phyloP scores from a whole-genome alignment of 2,888 invertebrate genomes.

The Lasioglossum zephyrum region DNA sequence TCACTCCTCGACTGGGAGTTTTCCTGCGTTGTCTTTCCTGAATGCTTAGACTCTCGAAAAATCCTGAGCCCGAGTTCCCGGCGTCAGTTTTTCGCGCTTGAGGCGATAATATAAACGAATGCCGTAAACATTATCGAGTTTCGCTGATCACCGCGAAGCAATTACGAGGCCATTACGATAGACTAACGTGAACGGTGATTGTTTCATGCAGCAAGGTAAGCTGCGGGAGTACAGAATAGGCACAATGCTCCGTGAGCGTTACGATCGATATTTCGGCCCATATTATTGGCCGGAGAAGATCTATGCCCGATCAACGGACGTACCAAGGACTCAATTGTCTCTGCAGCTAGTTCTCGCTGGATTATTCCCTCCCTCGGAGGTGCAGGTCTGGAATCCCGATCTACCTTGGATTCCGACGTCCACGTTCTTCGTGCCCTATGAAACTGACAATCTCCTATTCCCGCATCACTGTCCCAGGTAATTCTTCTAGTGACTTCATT shows the following conservation, averaged over 20 bases:
- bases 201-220: constrained; percentile 76
- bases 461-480: constrained; percentile 77
- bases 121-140: neutral
- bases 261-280: constrained; percentile 77
- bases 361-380: constrained; percentile 84
- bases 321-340: constrained; percentile 86
- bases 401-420: constrained; percentile 86
- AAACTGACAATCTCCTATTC: constrained; percentile 80
- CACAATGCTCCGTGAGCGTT: constrained; percentile 77
- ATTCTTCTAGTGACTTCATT: constrained; percentile 50
- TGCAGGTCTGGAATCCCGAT: constrained; percentile 83
- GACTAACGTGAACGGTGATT: constrained; percentile 30
- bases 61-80: no score
- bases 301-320: constrained; percentile 84
- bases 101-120: neutral
- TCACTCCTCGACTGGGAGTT: neutral
- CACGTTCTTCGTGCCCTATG: constrained; percentile 84
- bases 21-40: neutral
- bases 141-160: neutral
- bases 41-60: neutral
- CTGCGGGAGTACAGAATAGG: constrained; percentile 81
- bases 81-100: neutral
- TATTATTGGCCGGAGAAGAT: constrained; percentile 78
- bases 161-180: constrained; percentile 18
- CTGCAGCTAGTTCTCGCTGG: constrained; percentile 85